Conservation (phyloP, 1,140 invertebrate genomes). For the Meloidogyne exigua region DNA sequence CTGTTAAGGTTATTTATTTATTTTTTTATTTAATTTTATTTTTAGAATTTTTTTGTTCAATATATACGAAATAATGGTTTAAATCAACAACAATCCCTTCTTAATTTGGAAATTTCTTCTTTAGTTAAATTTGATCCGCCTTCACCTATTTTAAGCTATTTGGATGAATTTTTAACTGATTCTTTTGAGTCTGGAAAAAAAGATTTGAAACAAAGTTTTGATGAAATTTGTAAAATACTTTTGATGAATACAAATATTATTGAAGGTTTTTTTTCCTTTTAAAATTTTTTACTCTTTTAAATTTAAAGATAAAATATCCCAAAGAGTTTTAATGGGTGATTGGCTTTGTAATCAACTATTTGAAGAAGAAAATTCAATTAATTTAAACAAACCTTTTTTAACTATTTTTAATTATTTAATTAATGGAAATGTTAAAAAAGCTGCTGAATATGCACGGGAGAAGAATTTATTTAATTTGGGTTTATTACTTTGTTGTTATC, state of each 20-base stretch:
- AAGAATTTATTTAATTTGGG: constrained; percentile 18
- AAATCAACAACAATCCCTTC: neutral
- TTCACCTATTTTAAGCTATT: constrained; percentile 12
- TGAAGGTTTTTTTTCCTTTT: constrained; percentile 8
- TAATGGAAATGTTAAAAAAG: constrained; percentile 8
- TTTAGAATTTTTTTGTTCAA: constrained; percentile 23
- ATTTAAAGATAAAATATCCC: constrained; percentile 10
- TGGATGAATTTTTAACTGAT: constrained; percentile 19
- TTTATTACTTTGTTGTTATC: constrained; percentile 13
- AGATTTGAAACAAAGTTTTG: neutral
- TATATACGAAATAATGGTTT: neutral
- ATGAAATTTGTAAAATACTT: constrained; percentile 11
- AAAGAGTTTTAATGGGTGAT: constrained; percentile 22
- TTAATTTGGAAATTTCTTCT: constrained; percentile 1
- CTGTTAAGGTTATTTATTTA: constrained; percentile 9
- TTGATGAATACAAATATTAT: neutral
- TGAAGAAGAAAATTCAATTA: neutral
- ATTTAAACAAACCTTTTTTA: neutral
- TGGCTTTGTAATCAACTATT: constrained; percentile 10
- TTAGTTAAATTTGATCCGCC: constrained; percentile 27
- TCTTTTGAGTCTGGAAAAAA: neutral
- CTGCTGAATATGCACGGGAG: neutral
- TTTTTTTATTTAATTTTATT: neutral
- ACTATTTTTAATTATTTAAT: constrained; percentile 16
- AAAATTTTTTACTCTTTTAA: neutral